These are phyloP conservation scores for Tinamus major DNA, from an alignment of 2,797 vertebrate genomes.

Conservation along the genomic window DNA sequence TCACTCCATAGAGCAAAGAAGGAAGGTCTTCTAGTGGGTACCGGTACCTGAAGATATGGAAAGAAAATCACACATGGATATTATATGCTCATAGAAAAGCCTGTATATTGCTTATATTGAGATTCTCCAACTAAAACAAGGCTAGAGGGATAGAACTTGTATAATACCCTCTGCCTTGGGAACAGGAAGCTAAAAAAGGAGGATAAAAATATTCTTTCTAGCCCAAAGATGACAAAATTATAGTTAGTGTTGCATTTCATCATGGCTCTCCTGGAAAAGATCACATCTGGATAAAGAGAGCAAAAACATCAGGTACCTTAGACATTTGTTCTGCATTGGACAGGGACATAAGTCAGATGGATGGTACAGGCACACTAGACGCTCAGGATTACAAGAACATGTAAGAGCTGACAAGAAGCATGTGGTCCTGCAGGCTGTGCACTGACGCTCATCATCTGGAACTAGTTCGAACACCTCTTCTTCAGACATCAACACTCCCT, in stretches of 20 bases:
- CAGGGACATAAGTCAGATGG: constrained; percentile 90
- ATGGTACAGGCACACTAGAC: constrained; percentile 94
- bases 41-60: constrained; percentile 84
- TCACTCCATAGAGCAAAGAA: constrained; percentile 92
- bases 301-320: constrained; percentile 82
- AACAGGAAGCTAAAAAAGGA: background rate
- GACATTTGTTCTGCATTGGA: constrained; percentile 91
- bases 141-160: background rate
- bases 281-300: background rate
- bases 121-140: background rate
- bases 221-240: background rate
- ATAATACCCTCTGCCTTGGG: background rate
- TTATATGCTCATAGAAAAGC: background rate
- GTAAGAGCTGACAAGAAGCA: constrained; percentile 98
- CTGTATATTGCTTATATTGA: background rate
- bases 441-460: constrained; percentile 97
- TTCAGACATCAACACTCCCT: constrained; percentile 94
- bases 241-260: background rate
- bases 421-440: constrained; percentile 94
- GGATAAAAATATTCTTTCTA: background rate
- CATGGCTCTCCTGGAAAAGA: background rate
- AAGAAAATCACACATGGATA: background rate
- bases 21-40: constrained; percentile 96
- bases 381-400: constrained; percentile 91
- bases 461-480: constrained; percentile 97